Conservation (phyloP, 1,140 invertebrate species). For the Polypedilum vanderplanki region DNA sequence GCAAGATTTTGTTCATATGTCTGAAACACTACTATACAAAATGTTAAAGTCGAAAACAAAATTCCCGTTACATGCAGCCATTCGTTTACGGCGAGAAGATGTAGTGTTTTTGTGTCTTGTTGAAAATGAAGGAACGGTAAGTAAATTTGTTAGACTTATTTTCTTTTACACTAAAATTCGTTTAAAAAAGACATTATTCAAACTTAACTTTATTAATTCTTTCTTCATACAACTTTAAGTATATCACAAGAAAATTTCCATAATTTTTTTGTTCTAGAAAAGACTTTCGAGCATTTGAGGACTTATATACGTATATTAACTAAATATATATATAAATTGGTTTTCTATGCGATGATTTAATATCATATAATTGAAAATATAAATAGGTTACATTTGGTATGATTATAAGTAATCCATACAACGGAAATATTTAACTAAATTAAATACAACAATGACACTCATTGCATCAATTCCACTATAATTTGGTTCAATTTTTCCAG, state of each 20-base stretch:
- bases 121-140: conserved; percentile 80
- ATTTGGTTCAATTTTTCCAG: conserved; percentile 42
- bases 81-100: conserved; percentile 80
- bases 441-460: conserved; percentile 51
- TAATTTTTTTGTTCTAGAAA: background rate
- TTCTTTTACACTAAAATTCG: background rate
- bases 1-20: conserved; percentile 87
- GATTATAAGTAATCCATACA: conserved; percentile 44
- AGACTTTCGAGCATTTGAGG: background rate
- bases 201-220: background rate
- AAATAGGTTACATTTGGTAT: background rate
- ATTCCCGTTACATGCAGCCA: conserved; percentile 81
- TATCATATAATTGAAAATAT: background rate
- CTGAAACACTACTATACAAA: conserved; percentile 76
- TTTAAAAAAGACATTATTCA: background rate
- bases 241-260: conserved; percentile 24
- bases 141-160: conserved; percentile 37
- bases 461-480: conserved; percentile 44
- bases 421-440: conserved; percentile 50
- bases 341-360: too few relatives aligned
- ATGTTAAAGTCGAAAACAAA: conserved; percentile 88
- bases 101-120: conserved; percentile 90
- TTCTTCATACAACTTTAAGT: background rate
- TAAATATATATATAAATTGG: too few relatives aligned
- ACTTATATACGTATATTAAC: background rate